Base-by-base conservation (phyloP, 2,797 vertebrate species). In the Cephalopachus bancanus region DNA sequence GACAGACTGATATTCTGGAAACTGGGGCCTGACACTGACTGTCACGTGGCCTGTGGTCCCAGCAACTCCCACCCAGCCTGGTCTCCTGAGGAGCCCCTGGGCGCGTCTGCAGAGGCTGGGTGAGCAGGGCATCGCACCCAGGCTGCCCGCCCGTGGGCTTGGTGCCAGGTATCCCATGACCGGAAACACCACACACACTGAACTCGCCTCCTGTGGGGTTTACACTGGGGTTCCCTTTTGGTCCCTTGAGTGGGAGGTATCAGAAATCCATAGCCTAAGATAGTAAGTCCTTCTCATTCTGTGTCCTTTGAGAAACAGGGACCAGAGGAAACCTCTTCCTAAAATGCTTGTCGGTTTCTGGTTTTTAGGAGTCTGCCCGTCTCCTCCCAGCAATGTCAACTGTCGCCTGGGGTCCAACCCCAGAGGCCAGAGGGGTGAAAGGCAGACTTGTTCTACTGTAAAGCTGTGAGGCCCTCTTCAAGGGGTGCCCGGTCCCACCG, bases 191-290 rank as follows among this genome's bases (percentile, higher is more conserved):
- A 88, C 2, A 53, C 19, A 79, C 9, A 17, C 91, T 37, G 49
- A 89, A 84, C 93, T 92, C 92, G 80, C 81, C 88, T 89, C 24
- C 64, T 10, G 15, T 65, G 75, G 76, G 75, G 53, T n/a, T 76
- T 83, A 90, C 62, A 64, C 49, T n/a, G 72, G 86, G 94, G 83
- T 11, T 15, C 90, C 88, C 78, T 60, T 78, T 55, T n/a, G 93
- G 93, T 76, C 84, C 94, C 74, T 62, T n/a, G 67, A 88, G 51
- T 75, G 84, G 80, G 84, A 95, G 64, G 74, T 89, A 88, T 92
- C 91, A 96, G 91, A 96, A 95, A 96, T 64, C 88, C 88, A 94
- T 85, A 76, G 93, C 89, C 93, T 93, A 78, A 95, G 94, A 95
- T 80, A 95, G 94, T 83, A 90, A 92, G 65, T 91, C 83, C 7